phyloP scores from a whole-genome alignment of 1,140 invertebrate genomes.

The Bactericera cockerelli region DNA sequence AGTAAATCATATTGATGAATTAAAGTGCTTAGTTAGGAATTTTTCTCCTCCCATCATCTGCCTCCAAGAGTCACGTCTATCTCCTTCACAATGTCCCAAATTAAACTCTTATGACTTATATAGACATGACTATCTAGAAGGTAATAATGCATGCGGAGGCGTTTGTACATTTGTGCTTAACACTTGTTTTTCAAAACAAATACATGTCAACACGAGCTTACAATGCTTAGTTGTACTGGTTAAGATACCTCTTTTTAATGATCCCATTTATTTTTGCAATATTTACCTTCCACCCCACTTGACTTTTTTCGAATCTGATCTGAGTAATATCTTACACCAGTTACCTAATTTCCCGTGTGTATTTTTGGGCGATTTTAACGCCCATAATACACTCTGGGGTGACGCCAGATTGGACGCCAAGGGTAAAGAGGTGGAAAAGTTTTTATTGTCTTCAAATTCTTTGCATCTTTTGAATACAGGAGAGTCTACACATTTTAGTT shows the following conservation, averaged over 20 bases:
- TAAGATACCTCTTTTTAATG: neutral
- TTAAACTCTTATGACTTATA: constrained; percentile 1
- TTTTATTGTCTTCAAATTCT: neutral
- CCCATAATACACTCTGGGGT: constrained; percentile 26
- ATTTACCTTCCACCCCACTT: neutral
- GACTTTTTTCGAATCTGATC: constrained; percentile 1
- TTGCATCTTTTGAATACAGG: neutral
- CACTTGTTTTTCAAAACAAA: neutral
- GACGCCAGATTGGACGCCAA: constrained; percentile 22
- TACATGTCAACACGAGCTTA: neutral
- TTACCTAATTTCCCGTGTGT: constrained; percentile 25
- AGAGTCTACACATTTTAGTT: neutral
- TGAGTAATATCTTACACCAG: constrained; percentile 23
- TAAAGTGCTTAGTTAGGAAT: neutral
- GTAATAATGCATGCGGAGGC: constrained; percentile 4
- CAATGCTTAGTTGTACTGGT: neutral
- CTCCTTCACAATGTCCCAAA: neutral
- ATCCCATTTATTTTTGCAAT: neutral
- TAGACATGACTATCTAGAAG: constrained; percentile 1
- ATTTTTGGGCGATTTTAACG: constrained; percentile 26
- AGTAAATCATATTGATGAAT: neutral
- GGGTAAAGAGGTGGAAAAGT: constrained; percentile 21
- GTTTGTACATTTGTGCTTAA: neutral
- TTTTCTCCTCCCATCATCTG: neutral
- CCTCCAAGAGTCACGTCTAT: constrained; percentile 7